phyloP scores from a whole-genome alignment of 2,113 vertebrate species.

The Dicerorhinus sumatrensis region DNA sequence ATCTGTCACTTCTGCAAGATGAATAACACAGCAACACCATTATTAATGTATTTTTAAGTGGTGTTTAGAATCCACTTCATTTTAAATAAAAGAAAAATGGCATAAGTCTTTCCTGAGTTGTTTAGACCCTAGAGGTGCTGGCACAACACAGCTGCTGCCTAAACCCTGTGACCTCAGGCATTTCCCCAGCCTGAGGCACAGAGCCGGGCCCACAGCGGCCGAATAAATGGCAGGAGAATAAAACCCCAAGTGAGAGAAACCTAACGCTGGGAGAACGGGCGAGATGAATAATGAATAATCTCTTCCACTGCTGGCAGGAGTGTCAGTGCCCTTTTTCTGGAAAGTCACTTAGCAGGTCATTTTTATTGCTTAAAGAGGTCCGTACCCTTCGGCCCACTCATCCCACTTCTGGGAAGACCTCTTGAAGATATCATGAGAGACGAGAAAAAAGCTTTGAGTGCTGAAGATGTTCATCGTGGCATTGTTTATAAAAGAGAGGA shows the following conservation, averaged over 20 bases:
- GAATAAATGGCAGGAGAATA: rapidly evolving
- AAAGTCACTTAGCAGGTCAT: background rate
- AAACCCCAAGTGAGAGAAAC: rapidly evolving
- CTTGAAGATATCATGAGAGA: background rate
- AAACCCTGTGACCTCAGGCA: background rate
- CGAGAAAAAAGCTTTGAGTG: rapidly evolving
- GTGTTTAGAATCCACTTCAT: constrained; percentile 78
- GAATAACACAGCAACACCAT: constrained; percentile 59
- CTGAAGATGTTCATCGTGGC: background rate
- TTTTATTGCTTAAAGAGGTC: background rate
- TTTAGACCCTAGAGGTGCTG: background rate
- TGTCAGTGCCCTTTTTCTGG: background rate
- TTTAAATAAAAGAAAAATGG: constrained; percentile 52
- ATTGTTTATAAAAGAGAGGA: background rate
- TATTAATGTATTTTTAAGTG: constrained; percentile 81
- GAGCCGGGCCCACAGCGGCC: background rate
- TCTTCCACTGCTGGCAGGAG: rapidly evolving
- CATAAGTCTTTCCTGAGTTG: constrained; percentile 32
- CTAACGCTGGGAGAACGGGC: rapidly evolving
- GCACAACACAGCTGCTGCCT: background rate
- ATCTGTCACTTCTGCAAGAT: constrained; percentile 65
- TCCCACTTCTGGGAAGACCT: background rate
- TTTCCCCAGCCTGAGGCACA: rapidly evolving
- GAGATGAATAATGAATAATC: rapidly evolving
- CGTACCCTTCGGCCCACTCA: rapidly evolving